Evolutionary conservation across 1,140 invertebrate genomes (phyloP).

Genomic region (Drosophila nebulosa): DNA sequence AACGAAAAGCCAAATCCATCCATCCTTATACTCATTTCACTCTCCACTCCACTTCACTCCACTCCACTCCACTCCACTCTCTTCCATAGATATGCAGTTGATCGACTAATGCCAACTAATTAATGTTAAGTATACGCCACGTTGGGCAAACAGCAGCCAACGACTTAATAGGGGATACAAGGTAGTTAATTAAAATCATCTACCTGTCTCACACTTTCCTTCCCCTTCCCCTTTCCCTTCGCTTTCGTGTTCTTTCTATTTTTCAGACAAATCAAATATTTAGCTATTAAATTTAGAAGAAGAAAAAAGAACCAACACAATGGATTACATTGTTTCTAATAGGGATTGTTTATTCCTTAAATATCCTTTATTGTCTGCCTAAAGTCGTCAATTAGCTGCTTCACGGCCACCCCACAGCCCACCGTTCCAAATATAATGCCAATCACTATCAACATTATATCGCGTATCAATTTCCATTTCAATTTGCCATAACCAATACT

Average conservation of each 20-base stretch:
- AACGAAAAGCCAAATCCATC: not conserved
- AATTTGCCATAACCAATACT: constrained; percentile 38
- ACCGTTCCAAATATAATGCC: constrained; percentile 47
- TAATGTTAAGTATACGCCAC: constrained; percentile 56
- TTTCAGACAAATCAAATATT: constrained; percentile 33
- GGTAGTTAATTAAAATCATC: constrained; percentile 64
- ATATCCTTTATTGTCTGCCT: constrained; percentile 11
- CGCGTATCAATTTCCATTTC: constrained; percentile 50
- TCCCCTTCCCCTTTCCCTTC: not conserved
- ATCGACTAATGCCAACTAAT: constrained; percentile 35
- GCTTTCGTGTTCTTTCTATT: too few relatives aligned
- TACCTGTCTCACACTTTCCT: not conserved
- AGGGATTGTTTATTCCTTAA: not conserved
- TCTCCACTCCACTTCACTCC: not conserved
- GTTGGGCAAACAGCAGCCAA: constrained; percentile 41
- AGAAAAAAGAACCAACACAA: not conserved
- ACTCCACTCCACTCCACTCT: not conserved
- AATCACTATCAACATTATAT: constrained; percentile 41
- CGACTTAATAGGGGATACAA: constrained; percentile 39
- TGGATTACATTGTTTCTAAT: too few relatives aligned
- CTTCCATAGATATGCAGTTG: not conserved
- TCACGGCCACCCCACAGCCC: constrained; percentile 49
- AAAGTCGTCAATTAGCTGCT: constrained; percentile 45
- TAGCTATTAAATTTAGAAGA: constrained; percentile 20
- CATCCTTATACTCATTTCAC: not conserved